Percentiles rank a stretch among this genome's conserved stretches.
Conservation (phyloP, 2,888 invertebrate genomes). For the Orthonychiurus folsomi region DNA sequence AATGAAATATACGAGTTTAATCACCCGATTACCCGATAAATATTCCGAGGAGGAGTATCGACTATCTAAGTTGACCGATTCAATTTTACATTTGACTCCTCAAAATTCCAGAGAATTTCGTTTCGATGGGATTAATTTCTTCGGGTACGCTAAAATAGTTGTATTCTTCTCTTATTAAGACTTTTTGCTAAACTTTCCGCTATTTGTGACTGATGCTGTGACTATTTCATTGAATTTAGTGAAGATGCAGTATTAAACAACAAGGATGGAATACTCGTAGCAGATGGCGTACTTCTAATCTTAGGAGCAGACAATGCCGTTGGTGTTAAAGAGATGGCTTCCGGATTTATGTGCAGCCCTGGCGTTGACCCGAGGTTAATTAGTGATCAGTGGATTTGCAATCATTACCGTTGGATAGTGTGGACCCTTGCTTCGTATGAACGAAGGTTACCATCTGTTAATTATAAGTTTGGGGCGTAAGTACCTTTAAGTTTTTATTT, state of each 20-base stretch:
- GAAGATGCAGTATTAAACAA: constrained; percentile 1
- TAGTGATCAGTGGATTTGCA: background rate
- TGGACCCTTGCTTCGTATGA: background rate
- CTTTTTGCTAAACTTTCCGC: background rate
- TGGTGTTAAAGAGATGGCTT: background rate
- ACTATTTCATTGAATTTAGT: background rate
- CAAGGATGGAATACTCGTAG: background rate
- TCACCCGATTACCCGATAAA: too few relatives aligned
- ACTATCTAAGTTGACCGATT: too few relatives aligned
- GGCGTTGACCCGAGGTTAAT: background rate
- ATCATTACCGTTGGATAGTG: background rate
- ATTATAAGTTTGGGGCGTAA: background rate
- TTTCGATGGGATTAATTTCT: constrained; percentile 2
- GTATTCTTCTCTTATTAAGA: background rate
- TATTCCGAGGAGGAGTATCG: too few relatives aligned
- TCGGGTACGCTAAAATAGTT: background rate
- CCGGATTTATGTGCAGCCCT: constrained; percentile 2
- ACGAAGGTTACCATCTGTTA: background rate
- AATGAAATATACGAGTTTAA: too few relatives aligned
- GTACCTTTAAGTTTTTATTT: background rate
- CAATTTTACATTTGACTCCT: too few relatives aligned
- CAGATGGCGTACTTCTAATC: background rate
- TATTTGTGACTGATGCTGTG: background rate
- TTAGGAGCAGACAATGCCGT: background rate
- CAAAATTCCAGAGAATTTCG: background rate